A percentile compares a stretch with the other conserved stretches of the same genome.
phyloP scores from a whole-genome alignment of 2,113 vertebrate genomes.

The Psittacus erithacus region DNA sequence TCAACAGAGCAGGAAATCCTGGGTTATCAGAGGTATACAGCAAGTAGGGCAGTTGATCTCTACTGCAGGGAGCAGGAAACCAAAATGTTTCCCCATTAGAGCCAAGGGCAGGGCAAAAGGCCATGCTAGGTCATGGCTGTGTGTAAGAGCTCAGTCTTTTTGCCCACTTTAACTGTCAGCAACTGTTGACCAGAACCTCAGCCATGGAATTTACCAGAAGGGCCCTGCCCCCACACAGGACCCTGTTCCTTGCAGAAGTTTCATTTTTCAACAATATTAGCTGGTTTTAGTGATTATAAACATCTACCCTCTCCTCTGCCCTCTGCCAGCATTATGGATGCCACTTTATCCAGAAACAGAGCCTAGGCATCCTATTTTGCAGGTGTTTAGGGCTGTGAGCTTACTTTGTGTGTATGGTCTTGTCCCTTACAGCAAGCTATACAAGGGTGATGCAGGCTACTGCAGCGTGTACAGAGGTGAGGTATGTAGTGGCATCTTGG shows the following conservation, averaged over 20 bases:
- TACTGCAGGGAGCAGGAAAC: not conserved
- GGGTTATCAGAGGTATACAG: not conserved
- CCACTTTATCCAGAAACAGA: not conserved
- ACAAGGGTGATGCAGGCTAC: conserved; percentile 87
- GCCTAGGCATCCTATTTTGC: not conserved
- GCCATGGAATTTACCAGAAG: not conserved
- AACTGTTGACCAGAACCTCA: not conserved
- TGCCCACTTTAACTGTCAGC: not conserved
- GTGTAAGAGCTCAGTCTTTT: accelerated
- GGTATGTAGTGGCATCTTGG: conserved; percentile 81
- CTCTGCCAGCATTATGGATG: not conserved
- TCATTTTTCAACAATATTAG: not conserved
- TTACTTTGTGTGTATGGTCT: not conserved
- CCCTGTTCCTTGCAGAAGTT: not conserved
- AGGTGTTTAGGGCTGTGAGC: not conserved
- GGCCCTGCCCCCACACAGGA: accelerated
- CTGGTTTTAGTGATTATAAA: not conserved
- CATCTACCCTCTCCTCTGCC: not conserved
- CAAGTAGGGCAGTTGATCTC: not conserved
- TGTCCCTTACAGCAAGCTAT: conserved; percentile 77
- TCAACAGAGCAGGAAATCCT: not conserved
- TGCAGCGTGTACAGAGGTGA: conserved; percentile 91
- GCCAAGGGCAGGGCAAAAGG: not conserved
- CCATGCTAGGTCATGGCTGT: not conserved
- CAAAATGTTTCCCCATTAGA: not conserved